Evolutionary conservation across 2,797 vertebrate genomes (phyloP), one percentile per base, ranked within the genome.

Genomic region (Lacerta viridis): DNA sequence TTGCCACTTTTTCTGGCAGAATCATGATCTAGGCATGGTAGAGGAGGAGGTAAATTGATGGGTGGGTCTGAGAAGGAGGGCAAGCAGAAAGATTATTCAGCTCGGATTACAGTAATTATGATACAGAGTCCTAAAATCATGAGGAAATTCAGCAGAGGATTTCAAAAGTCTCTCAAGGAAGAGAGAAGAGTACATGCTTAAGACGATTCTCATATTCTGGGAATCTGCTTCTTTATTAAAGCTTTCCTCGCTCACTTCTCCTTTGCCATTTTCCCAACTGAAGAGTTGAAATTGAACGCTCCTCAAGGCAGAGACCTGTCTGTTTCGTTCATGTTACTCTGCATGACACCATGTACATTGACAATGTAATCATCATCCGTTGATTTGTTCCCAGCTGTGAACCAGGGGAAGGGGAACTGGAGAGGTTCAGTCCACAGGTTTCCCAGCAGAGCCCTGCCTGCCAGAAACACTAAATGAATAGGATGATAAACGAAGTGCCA

Each of bases 401-500:
- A 43, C 36, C 27, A 29, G 61, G 39, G 64, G 25, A 29, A 39
- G 25, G 13, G 23, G 46, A 68, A 59, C 11, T 29, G 3, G 3
- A 43, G 72, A 66, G 20, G 39, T 50, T 66, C 20, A 55, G 23
- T 41, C n/a, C 43, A 29, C 39, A 41, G 13, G 17, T 78, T 78
- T 84, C 72, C 64, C 20, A 78, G 80, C 33, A 83, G 5, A 41
- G 43, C 55, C 46, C 17, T 79, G 18, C 41, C 46, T 84, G 43
- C 80, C 74, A 84, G 33, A n/a, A 88, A 83, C 39, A 68, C 81
- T 25, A 76, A 78, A 50, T 78, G 75, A 88, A 83, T 69, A 77
- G 36, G 17, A 41, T 69, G 74, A 77, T 83, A 83, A 88, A 83
- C 20, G 17, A 78, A 84, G 81, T 88, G 81, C 43, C 81, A 88